phyloP scores from a whole-genome alignment of 2,888 invertebrate species.

The Trisateles emortualis region DNA sequence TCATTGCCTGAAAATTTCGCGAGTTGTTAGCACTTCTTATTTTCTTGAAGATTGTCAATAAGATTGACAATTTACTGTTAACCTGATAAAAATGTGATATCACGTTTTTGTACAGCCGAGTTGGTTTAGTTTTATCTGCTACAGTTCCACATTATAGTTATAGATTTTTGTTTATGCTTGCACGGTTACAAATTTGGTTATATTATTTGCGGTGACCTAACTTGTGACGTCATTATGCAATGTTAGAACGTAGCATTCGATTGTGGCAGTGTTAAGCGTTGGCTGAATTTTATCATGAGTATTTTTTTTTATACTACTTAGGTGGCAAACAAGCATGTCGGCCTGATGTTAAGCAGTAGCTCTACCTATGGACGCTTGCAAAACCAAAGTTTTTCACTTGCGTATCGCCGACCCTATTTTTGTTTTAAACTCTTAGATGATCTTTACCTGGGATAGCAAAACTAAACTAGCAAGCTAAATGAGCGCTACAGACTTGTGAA shows the following conservation, averaged over 20 bases:
- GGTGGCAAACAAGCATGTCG: too few relatives aligned
- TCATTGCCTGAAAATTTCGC: too few relatives aligned
- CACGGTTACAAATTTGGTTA: slow-evolving; percentile 5
- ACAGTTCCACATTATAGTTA: neutral
- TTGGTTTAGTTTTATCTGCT: neutral
- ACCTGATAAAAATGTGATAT: neutral
- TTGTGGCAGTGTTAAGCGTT: slow-evolving; percentile 13
- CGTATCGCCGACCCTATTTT: too few relatives aligned
- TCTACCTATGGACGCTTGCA: too few relatives aligned
- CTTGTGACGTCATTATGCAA: slow-evolving; percentile 14
- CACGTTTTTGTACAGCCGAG: neutral
- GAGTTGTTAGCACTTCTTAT: neutral
- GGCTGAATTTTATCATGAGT: slow-evolving; percentile 12
- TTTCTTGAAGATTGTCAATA: neutral
- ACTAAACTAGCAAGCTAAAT: too few relatives aligned
- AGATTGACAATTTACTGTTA: neutral
- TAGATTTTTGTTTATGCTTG: neutral
- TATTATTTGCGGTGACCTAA: slow-evolving; percentile 6
- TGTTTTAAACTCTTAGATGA: too few relatives aligned
- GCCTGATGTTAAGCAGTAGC: too few relatives aligned
- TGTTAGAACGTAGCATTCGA: slow-evolving; percentile 9
- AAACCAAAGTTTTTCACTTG: too few relatives aligned
- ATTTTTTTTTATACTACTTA: too few relatives aligned
- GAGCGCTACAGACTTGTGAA: too few relatives aligned
- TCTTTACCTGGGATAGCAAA: too few relatives aligned